Base-by-base conservation (phyloP, 2,888 invertebrate species). In the Steinernema scapterisci region DNA sequence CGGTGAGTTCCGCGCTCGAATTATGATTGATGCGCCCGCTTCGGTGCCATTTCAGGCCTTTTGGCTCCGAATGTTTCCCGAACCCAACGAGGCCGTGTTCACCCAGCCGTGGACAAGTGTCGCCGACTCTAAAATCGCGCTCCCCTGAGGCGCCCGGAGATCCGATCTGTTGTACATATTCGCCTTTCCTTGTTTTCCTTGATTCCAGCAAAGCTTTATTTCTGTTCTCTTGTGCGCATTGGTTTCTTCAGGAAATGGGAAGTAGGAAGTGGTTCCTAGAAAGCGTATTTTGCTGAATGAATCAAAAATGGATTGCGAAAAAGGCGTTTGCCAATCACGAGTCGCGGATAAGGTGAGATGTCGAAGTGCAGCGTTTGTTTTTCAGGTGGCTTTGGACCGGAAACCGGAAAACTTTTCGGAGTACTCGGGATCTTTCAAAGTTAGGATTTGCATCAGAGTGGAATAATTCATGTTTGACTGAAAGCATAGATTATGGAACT, bases 101-200 rank as follows among this genome's bases (percentile, higher is more conserved):
- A 25, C 23, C 13, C 54, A 54, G 54, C 54, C 25, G 23, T 54
- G 23, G 54, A 25, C 21, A 23, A 54, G 54, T 16, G 48, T 48
- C 48, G 48, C n/a, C 48, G 48, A 48, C 48, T 48, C 48, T 5
- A 48, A 54, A 54, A 21, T 54, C 23, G 54, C 23, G 6, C 25
- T 54, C 25, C 54, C 54, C 54, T 54, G 54, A 54, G 54, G 54
- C 11, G 13, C 5, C 19, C 54, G 23, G 54, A 27, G 31, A 63
- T 63, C 63, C 31, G 63, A 63, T 63, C 63, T 54, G 54, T 54
- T 54, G 54, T 54, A 54, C 54, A 54, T 54, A 54, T 48, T 48
- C 48, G 54, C 25, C 23, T 25, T 19, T 54, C 54, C 25, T 54
- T 54, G 54, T 54, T 38, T 6, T 9, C 38, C 38, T 9, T 38